A percentile compares a stretch with the other conserved stretches of the same genome.
Evolutionary conservation across 2,888 invertebrate genomes (phyloP).

Genomic region (Pollenia griseotomentosa): DNA sequence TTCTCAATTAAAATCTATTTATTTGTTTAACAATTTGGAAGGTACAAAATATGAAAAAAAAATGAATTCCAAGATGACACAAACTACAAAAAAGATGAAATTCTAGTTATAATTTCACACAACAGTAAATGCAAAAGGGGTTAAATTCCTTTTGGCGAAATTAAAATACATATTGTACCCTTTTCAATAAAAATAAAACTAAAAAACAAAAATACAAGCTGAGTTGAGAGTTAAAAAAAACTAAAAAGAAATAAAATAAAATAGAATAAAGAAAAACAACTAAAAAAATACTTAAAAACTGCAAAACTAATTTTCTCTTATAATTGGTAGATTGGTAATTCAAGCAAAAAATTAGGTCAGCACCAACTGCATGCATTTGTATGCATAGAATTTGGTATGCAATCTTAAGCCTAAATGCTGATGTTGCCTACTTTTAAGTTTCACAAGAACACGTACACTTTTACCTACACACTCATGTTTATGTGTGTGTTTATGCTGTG

Average conservation of each 20-base stretch:
- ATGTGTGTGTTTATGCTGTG: not conserved
- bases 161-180: slow-evolving; percentile 31
- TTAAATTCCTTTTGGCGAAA: slow-evolving; percentile 34
- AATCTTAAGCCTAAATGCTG: slow-evolving; percentile 65
- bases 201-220: slow-evolving; percentile 15
- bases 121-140: slow-evolving; percentile 56
- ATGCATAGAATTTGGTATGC: slow-evolving; percentile 60
- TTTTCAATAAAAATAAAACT: slow-evolving; percentile 10
- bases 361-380: slow-evolving; percentile 59
- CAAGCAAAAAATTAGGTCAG: slow-evolving; percentile 70
- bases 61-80: slow-evolving; percentile 23
- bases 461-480: not conserved
- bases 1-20: slow-evolving; percentile 6
- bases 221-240: slow-evolving; percentile 21
- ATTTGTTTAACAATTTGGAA: slow-evolving; percentile 2
- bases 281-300: slow-evolving; percentile 45
- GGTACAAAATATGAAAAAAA: not conserved
- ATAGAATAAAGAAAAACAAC: slow-evolving; percentile 19
- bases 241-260: slow-evolving; percentile 45
- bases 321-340: slow-evolving; percentile 70
- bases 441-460: slow-evolving; percentile 2
- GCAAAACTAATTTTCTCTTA: slow-evolving; percentile 64
- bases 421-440: slow-evolving; percentile 46
- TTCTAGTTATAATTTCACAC: slow-evolving; percentile 54
- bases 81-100: slow-evolving; percentile 9